Evolutionary conservation across 2,113 vertebrate species (phyloP).

Genomic region (Clinocottus analis): DNA sequence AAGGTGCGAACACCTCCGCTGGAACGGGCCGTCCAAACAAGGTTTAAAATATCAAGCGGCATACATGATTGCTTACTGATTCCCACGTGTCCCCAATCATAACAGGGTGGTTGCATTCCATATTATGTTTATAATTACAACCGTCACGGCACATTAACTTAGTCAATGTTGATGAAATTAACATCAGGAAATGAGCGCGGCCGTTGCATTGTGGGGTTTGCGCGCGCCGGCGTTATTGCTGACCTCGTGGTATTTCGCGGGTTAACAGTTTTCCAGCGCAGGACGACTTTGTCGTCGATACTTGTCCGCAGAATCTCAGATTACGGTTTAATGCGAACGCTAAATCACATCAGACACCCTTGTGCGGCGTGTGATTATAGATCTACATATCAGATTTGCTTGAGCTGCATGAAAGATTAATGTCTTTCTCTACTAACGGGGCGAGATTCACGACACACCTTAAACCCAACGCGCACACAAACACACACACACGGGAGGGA

Average conservation of each 20-base stretch:
- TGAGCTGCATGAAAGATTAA: constrained; percentile 46
- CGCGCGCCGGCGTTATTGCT: constrained; percentile 22
- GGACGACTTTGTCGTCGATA: constrained; percentile 32
- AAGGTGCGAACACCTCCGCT: constrained; percentile 64
- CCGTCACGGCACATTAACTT: constrained; percentile 75
- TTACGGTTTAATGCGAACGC: constrained; percentile 30
- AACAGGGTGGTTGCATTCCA: constrained; percentile 69
- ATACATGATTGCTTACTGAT: constrained; percentile 70
- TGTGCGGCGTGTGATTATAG: constrained; percentile 37
- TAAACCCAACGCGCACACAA: constrained; percentile 27
- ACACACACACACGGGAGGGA: constrained; percentile 47
- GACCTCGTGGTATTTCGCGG: constrained; percentile 12
- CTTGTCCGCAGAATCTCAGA: constrained; percentile 18
- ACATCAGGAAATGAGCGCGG: constrained; percentile 60
- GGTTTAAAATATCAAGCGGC: constrained; percentile 69
- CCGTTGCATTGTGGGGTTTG: constrained; percentile 27
- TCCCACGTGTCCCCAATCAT: constrained; percentile 68
- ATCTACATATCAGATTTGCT: constrained; percentile 47
- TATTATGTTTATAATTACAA: constrained; percentile 79
- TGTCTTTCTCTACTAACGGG: constrained; percentile 24
- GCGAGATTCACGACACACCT: constrained; percentile 16
- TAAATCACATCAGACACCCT: constrained; percentile 33
- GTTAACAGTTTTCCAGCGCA: constrained; percentile 17
- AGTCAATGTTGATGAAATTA: constrained; percentile 75
- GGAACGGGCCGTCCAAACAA: constrained; percentile 66